These are phyloP conservation scores for Penaeus indicus DNA, from an alignment of 1,140 invertebrate species.

Conservation along the genomic window DNA sequence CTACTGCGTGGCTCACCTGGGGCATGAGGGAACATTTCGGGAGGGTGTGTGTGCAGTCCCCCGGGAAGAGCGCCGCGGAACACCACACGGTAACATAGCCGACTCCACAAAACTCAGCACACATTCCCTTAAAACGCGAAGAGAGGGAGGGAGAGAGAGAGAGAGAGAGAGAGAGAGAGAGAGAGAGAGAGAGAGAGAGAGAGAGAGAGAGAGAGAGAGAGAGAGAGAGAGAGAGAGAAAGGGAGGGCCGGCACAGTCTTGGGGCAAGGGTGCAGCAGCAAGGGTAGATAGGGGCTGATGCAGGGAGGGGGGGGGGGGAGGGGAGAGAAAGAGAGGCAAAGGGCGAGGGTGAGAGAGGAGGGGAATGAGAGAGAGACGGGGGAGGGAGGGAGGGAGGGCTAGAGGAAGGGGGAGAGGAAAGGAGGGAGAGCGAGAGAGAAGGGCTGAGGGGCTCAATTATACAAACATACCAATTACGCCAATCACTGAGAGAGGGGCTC, in stretches of 20 bases:
- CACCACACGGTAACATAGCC: no score
- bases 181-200: no score
- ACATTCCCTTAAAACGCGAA: no score
- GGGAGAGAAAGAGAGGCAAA: not conserved
- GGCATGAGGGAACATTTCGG: not conserved
- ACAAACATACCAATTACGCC: constrained; percentile 60
- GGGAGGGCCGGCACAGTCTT: not conserved
- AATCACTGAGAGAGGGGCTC: constrained; percentile 55
- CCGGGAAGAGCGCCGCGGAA: no score
- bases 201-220: no score
- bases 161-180: no score
- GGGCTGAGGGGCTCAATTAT: constrained; percentile 53
- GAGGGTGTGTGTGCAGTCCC: not conserved
- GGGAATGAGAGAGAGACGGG: constrained; percentile 4
- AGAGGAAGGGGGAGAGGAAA: constrained; percentile 22
- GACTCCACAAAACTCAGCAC: no score
- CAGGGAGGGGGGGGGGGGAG: not conserved
- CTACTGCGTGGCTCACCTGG: not conserved
- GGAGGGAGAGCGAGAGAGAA: not conserved
- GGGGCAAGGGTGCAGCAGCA: not conserved
- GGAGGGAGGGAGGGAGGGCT: not conserved
- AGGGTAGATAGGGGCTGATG: not conserved
- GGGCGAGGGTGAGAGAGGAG: not conserved
- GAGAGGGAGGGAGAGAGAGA: no score
- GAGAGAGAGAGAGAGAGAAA: not conserved